phyloP scores from a whole-genome alignment of 2,797 vertebrate genomes.

The Ambastaia sidthimunki region DNA sequence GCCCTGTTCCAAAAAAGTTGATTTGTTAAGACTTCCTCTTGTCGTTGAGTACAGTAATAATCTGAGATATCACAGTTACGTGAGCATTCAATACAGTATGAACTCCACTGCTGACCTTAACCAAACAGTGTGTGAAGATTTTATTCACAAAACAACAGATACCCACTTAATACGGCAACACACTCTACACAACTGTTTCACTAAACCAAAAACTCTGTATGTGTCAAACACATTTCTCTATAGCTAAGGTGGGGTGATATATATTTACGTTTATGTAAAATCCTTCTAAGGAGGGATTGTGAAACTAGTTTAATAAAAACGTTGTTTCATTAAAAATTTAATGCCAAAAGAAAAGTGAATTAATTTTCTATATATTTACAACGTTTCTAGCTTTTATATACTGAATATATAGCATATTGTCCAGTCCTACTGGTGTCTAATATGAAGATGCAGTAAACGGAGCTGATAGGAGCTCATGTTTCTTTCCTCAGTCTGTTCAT shows the following conservation, averaged over 20 bases:
- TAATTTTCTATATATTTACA: too few species aligned
- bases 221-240: constrained; percentile 54
- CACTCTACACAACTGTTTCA: constrained; percentile 5
- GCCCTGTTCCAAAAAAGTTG: not conserved
- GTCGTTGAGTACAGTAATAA: not conserved
- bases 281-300: not conserved
- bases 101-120: constrained; percentile 3
- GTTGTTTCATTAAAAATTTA: too few species aligned
- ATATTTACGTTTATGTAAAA: too few species aligned
- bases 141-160: constrained; percentile 27
- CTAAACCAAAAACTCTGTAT: constrained; percentile 62
- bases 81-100: constrained; percentile 11
- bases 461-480: constrained; percentile 55
- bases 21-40: constrained; percentile 9
- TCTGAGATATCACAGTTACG: constrained; percentile 27
- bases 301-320: not conserved
- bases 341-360: too few species aligned
- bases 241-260: not conserved
- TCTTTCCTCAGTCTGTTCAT: constrained; percentile 67
- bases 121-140: constrained; percentile 51
- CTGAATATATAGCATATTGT: not conserved
- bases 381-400: not conserved
- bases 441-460: constrained; percentile 39
- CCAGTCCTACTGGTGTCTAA: not conserved
- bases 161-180: not conserved